phyloP scores from a whole-genome alignment of 2,888 invertebrate genomes.

The Osmoderma eremita region DNA sequence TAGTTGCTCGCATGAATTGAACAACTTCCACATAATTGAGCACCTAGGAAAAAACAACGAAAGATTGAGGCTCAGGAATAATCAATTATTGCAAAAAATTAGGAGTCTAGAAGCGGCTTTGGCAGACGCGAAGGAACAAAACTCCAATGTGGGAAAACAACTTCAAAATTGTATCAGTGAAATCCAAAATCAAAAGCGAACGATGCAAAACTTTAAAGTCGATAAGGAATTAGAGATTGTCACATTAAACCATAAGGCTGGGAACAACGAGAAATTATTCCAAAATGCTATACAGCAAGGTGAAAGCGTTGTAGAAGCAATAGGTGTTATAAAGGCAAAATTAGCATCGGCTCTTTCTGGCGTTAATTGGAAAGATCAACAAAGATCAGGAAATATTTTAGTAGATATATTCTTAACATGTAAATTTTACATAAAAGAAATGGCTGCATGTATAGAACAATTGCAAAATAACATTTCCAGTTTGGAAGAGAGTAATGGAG shows the following conservation, averaged over 20 bases:
- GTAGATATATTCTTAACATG: slow-evolving; percentile 20
- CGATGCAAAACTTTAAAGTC: slow-evolving; percentile 51
- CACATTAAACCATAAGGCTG: slow-evolving; percentile 51
- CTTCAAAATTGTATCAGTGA: slow-evolving; percentile 50
- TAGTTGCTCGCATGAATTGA: slow-evolving; percentile 3
- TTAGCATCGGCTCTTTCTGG: slow-evolving; percentile 46
- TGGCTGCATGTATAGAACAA: not conserved
- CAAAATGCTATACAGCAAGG: slow-evolving; percentile 54
- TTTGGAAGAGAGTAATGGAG: not conserved
- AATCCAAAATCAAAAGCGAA: slow-evolving; percentile 55
- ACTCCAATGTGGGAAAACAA: slow-evolving; percentile 54
- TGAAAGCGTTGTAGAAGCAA: slow-evolving; percentile 54
- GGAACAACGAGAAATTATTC: slow-evolving; percentile 50
- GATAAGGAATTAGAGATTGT: slow-evolving; percentile 55
- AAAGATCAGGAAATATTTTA: slow-evolving; percentile 23
- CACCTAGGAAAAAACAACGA: slow-evolving; percentile 56
- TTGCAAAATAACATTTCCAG: not conserved
- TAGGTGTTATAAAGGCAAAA: slow-evolving; percentile 52
- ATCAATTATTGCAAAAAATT: slow-evolving; percentile 50
- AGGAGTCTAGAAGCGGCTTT: slow-evolving; percentile 55
- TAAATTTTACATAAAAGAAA: slow-evolving; percentile 28
- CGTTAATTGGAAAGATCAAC: slow-evolving; percentile 52
- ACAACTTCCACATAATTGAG: slow-evolving; percentile 41
- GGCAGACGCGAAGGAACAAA: slow-evolving; percentile 53
- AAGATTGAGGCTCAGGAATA: slow-evolving; percentile 53